Evolutionary conservation across 2,888 invertebrate genomes (phyloP).

Genomic region (Netelia fuscicornis): DNA sequence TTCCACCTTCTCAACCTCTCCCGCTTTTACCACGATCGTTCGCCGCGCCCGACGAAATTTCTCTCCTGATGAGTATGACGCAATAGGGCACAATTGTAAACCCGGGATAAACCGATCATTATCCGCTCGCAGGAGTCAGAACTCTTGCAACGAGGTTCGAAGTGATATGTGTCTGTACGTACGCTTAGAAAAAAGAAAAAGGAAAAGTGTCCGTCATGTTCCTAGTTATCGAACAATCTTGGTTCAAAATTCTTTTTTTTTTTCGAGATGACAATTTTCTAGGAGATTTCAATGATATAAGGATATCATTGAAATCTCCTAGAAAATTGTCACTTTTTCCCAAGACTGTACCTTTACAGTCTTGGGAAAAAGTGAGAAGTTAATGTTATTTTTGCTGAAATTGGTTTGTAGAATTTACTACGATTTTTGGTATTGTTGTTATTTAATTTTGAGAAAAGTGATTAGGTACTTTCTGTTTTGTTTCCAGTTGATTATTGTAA

Average conservation of each 20-base stretch:
- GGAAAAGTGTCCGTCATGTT: background rate
- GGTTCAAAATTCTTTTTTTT: background rate
- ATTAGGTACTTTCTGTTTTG: too few species aligned
- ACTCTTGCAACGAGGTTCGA: constrained; percentile 20
- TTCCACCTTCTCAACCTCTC: constrained; percentile 18
- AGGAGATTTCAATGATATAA: too few species aligned
- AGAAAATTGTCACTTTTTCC: too few species aligned
- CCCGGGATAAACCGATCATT: constrained; percentile 49
- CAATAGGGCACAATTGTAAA: constrained; percentile 53
- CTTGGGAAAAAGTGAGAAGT: too few species aligned
- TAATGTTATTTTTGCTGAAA: too few species aligned
- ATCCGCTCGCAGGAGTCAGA: constrained; percentile 37
- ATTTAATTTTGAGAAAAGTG: too few species aligned
- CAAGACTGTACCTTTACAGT: too few species aligned
- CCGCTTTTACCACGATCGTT: constrained; percentile 36
- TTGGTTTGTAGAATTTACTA: too few species aligned
- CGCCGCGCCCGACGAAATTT: constrained; percentile 61
- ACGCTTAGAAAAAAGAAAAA: background rate
- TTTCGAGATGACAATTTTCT: too few species aligned
- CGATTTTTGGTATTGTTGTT: too few species aligned
- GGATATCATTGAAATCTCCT: too few species aligned
- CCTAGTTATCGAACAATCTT: background rate
- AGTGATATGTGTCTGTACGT: background rate
- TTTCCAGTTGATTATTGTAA: too few species aligned
- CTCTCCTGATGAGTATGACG: constrained; percentile 58